Conservation (phyloP, 2,888 invertebrate genomes). For the Patella pellucida region DNA sequence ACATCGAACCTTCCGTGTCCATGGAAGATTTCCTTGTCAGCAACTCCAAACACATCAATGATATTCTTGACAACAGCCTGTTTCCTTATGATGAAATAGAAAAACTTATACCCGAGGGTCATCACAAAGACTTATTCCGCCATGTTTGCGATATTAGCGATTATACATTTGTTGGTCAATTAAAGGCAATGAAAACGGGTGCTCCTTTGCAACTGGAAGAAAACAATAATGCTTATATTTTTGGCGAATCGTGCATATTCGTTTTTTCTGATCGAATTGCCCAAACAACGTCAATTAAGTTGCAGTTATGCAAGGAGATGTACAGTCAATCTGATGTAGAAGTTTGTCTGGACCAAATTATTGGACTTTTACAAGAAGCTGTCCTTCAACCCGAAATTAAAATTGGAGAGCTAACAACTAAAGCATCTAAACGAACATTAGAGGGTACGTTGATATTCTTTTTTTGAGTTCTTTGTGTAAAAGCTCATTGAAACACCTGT, state of each 20-base stretch:
- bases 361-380: no score
- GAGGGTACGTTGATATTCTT: no score
- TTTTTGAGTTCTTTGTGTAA: no score
- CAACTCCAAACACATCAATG: not conserved
- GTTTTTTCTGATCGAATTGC: not conserved
- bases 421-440: no score
- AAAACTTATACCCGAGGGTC: not conserved
- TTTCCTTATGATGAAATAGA: not conserved
- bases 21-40: not conserved
- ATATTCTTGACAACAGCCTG: not conserved
- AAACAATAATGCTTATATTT: not conserved
- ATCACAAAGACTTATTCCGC: not conserved
- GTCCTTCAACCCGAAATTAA: no score
- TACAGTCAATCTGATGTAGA: not conserved
- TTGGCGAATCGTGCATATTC: not conserved
- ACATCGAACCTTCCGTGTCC: not conserved
- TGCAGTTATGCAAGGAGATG: not conserved
- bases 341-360: not conserved
- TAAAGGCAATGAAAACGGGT: not conserved
- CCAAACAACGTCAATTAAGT: not conserved
- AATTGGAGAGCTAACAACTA: no score
- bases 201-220: not conserved
- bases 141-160: not conserved
- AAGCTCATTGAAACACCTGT: no score
- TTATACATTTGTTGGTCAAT: not conserved